Evolutionary conservation across 1,140 invertebrate species (phyloP), one percentile per base, ranked within the genome.

Genomic region (Anastrepha obliqua): DNA sequence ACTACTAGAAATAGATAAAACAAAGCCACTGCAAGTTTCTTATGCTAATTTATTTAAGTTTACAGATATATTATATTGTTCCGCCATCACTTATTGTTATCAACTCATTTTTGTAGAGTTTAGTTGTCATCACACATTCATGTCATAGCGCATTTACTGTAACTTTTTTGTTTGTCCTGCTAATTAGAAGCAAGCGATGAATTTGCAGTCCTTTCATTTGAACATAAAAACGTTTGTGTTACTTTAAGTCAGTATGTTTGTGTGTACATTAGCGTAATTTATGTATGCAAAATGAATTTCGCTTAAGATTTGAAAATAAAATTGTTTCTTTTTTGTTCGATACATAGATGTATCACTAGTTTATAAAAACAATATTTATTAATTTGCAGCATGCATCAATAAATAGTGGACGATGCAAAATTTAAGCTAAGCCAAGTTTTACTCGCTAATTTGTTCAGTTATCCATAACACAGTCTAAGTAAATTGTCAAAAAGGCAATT

Each of bases 61-160:
- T 20, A 29, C 58, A 86, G 11, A 62, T 17, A 62, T 86, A 85
- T 51, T 20, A 3, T 85, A n/a, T 64, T 39, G 0, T 8, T 2
- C 15, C 62, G 85, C 58, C 58, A 64, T 64, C 29, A 58, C 39
- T 62, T 86, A 86, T 62, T 86, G 58, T 86, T 62, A 86, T 60
- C 42, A 86, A 86, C 85, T 86, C 85, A 86, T 86, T 86, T 86
- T 86, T 86, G 85, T 86, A 86, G 85, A 86, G 85, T 86, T 86
- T 86, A 62, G 58, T 62, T 86, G 15, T 86, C 85, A 17, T 13
- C 29, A 59, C 51, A 20, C n/a, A 55, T 81, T 81, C 47, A 81
- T 81, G n/a, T 81, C 17, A 81, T 81, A 55, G n/a, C n/a, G 9
- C 17, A 81, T 55, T 81, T 81, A 11, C 44, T 55, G n/a, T 29